phyloP scores from a whole-genome alignment of 2,113 vertebrate genomes.

The Kryptolebias marmoratus region DNA sequence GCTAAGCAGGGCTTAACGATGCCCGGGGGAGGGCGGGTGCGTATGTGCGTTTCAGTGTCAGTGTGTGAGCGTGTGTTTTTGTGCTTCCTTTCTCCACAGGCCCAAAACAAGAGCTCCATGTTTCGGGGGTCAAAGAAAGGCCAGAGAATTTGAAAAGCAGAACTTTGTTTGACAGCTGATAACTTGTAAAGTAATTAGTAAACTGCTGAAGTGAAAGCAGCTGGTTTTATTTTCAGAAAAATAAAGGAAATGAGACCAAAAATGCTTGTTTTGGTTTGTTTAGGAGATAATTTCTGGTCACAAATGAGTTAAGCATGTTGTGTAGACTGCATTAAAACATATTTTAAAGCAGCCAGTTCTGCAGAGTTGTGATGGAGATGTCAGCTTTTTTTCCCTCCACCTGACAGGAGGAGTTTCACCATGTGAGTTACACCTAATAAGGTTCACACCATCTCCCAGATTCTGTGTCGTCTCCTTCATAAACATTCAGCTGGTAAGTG shows the following conservation, averaged over 20 bases:
- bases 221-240: slow-evolving; percentile 17
- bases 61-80: slow-evolving; percentile 22
- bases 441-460: slow-evolving; percentile 1
- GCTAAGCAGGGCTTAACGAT: slow-evolving; percentile 79
- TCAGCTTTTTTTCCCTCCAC: slow-evolving; percentile 14
- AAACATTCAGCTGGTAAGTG: neutral
- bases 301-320: neutral
- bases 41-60: slow-evolving; percentile 29
- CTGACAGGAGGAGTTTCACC: slow-evolving; percentile 6
- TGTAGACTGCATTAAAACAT: neutral
- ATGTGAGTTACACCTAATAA: slow-evolving; percentile 11
- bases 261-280: neutral
- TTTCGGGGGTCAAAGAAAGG: slow-evolving; percentile 73
- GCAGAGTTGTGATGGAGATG: slow-evolving; percentile 18
- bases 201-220: slow-evolving; percentile 11
- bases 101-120: slow-evolving; percentile 69
- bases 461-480: neutral
- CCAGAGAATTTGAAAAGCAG: slow-evolving; percentile 56
- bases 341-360: slow-evolving; percentile 8
- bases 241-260: neutral
- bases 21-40: slow-evolving; percentile 64
- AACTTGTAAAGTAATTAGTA: slow-evolving; percentile 29
- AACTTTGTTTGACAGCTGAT: slow-evolving; percentile 61
- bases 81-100: slow-evolving; percentile 58
- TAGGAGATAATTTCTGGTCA: neutral